Evolutionary conservation across 2,888 invertebrate species (phyloP).

Genomic region (Acanthoscelides obtectus): DNA sequence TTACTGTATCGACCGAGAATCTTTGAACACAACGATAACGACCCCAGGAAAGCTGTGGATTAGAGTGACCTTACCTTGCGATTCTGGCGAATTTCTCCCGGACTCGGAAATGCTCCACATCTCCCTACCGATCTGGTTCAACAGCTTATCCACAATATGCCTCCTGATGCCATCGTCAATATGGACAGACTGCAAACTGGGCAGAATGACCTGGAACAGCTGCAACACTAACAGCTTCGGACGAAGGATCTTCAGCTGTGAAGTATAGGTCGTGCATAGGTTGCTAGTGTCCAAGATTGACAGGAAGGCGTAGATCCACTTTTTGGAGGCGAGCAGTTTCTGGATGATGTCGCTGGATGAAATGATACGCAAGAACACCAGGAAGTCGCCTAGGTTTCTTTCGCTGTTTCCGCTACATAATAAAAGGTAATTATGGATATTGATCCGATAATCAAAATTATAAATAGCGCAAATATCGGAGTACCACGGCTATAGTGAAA

Average conservation of each 20-base stretch:
- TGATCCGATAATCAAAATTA: no score
- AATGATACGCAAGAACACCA: constrained; percentile 54
- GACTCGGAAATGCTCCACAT: constrained; percentile 46
- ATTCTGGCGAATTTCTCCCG: background rate
- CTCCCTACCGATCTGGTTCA: constrained; percentile 51
- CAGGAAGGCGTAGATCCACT: constrained; percentile 52
- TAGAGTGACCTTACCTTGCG: no score
- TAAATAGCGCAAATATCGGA: no score
- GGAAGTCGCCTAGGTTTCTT: constrained; percentile 51
- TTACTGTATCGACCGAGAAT: no score
- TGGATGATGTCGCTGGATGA: constrained; percentile 48
- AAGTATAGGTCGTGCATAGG: constrained; percentile 25
- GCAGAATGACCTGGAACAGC: constrained; percentile 51
- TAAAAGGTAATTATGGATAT: no score
- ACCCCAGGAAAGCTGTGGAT: no score
- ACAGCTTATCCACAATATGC: constrained; percentile 51
- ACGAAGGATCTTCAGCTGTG: constrained; percentile 47
- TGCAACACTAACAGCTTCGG: constrained; percentile 53
- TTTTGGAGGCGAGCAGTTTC: constrained; percentile 46
- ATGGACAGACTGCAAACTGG: constrained; percentile 40
- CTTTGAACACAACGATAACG: no score
- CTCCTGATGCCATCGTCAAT: constrained; percentile 44
- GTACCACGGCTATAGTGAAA: no score
- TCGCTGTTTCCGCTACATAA: constrained; percentile 34
- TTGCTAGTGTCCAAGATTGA: constrained; percentile 41